Evolutionary conservation across 2,113 vertebrate genomes (phyloP).

Genomic region (Ranitomeya imitator): DNA sequence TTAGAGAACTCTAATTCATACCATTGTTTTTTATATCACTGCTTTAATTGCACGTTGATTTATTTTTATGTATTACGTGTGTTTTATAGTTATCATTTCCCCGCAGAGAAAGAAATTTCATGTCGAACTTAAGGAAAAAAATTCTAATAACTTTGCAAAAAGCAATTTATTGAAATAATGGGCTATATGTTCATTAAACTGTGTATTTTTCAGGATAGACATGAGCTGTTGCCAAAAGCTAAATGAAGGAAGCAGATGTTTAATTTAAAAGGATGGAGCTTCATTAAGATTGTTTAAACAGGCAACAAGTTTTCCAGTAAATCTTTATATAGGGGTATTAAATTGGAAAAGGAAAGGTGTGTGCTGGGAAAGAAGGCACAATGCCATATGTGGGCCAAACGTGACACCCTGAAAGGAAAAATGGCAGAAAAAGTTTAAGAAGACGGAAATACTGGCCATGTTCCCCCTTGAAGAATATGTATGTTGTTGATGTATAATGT

Average conservation of each 20-base stretch:
- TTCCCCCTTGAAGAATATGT: too few relatives aligned
- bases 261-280: conserved; percentile 69
- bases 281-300: conserved; percentile 68
- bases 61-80: conserved; percentile 55
- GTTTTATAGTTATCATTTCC: conserved; percentile 68
- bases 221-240: conserved; percentile 67
- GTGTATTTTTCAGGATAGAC: conserved; percentile 66
- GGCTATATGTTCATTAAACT: conserved; percentile 69
- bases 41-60: neutral
- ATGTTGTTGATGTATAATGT: too few relatives aligned
- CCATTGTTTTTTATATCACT: neutral
- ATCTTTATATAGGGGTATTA: conserved; percentile 57
- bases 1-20: neutral
- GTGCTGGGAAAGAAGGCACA: conserved; percentile 41
- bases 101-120: conserved; percentile 69
- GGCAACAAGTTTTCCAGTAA: conserved; percentile 59
- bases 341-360: conserved; percentile 60
- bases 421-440: neutral
- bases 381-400: neutral
- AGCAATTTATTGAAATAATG: conserved; percentile 74
- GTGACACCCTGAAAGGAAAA: too few relatives aligned
- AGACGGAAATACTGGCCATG: too few relatives aligned
- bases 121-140: conserved; percentile 69
- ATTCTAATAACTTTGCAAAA: conserved; percentile 74
- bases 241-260: conserved; percentile 70